A percentile compares a stretch with the other conserved stretches of the same genome.
These are phyloP conservation scores for Eubasilissa splendida DNA, from an alignment of 2,888 invertebrate species.

Conservation along the genomic window DNA sequence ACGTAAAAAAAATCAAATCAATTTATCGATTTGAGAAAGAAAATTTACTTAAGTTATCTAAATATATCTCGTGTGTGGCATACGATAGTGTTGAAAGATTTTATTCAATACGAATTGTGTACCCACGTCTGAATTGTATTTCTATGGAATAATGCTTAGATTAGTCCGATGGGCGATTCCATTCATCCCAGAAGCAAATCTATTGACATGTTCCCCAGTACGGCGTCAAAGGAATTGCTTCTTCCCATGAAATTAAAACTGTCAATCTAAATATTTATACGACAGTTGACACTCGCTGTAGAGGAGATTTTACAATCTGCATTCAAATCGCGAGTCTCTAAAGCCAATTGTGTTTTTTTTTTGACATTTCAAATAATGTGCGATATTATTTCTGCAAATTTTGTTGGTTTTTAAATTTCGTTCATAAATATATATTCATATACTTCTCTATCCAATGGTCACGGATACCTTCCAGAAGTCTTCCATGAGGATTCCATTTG, in stretches of 20 bases:
- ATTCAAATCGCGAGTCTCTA: neutral
- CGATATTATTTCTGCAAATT: too few species aligned
- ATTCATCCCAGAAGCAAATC: constrained; percentile 10
- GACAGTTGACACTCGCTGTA: constrained; percentile 44
- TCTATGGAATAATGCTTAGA: constrained; percentile 8
- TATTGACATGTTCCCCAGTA: constrained; percentile 10
- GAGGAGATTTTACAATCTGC: constrained; percentile 9
- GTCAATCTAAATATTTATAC: constrained; percentile 57
- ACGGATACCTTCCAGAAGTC: too few species aligned
- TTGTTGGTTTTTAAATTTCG: too few species aligned
- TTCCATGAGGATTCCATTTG: too few species aligned
- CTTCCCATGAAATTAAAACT: constrained; percentile 55
- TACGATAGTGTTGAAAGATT: neutral
- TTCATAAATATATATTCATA: too few species aligned
- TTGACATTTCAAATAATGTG: too few species aligned
- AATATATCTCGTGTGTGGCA: neutral
- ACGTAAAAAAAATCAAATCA: too few species aligned
- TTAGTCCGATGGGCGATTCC: constrained; percentile 11
- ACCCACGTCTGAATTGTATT: neutral
- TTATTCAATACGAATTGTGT: neutral
- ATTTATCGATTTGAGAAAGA: too few species aligned
- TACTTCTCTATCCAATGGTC: too few species aligned
- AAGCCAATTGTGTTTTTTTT: too few species aligned
- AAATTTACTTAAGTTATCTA: neutral
- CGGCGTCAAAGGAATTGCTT: constrained; percentile 45